phyloP scores from a whole-genome alignment of 1,140 invertebrate species.

The Drosophila serrata region DNA sequence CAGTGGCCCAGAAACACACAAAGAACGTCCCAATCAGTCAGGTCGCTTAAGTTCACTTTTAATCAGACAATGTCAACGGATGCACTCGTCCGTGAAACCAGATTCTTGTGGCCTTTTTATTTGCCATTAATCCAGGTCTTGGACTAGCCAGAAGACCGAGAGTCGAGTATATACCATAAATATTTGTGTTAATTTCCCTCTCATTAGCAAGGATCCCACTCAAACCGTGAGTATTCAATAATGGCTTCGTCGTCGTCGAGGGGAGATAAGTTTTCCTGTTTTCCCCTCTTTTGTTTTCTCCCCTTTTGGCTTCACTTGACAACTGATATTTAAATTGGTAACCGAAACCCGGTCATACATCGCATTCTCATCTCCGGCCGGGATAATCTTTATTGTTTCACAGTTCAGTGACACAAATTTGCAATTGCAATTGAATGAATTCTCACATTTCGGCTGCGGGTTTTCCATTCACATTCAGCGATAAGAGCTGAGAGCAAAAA shows the following conservation, averaged over 20 bases:
- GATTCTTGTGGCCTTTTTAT: conserved; percentile 17
- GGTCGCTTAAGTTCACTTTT: conserved; percentile 21
- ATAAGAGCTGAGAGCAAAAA: conserved; percentile 41
- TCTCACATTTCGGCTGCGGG: conserved; percentile 44
- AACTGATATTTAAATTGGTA: conserved; percentile 49
- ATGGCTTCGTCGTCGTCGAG: background rate
- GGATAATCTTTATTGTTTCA: conserved; percentile 63
- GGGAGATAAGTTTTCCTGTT: conserved; percentile 6
- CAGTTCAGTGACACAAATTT: conserved; percentile 61
- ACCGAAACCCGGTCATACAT: conserved; percentile 49
- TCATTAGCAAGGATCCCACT: conserved; percentile 14
- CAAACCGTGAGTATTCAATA: background rate
- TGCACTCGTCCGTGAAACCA: conserved; percentile 21
- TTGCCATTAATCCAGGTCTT: conserved; percentile 28
- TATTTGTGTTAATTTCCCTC: conserved; percentile 24
- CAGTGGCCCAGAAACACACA: conserved; percentile 43
- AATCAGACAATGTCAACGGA: conserved; percentile 39
- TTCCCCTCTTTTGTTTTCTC: background rate
- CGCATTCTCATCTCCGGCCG: conserved; percentile 49
- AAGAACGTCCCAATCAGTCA: conserved; percentile 31
- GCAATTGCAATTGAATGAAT: conserved; percentile 58
- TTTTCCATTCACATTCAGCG: conserved; percentile 39
- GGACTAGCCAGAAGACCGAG: background rate
- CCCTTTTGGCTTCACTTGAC: conserved; percentile 14
- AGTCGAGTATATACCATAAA: background rate